Conservation (phyloP, 2,888 invertebrate genomes). For the Pollenia angustigena region DNA sequence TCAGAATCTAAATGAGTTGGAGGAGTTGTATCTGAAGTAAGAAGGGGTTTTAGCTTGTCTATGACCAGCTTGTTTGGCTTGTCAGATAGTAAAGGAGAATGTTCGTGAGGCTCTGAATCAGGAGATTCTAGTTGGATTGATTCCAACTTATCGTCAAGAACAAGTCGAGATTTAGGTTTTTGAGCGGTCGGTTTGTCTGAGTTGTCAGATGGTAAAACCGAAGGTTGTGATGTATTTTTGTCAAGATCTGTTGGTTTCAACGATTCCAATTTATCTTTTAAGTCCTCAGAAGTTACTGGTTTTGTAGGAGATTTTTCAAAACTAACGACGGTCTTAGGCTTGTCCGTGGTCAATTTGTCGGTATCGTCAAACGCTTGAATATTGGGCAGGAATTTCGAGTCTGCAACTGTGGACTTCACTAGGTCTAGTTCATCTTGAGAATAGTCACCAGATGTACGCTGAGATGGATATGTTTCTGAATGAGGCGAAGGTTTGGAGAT, state of each 20-base stretch:
- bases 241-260: too few relatives aligned
- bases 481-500: not conserved
- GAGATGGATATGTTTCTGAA: not conserved
- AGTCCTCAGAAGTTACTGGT: not conserved
- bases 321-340: too few relatives aligned
- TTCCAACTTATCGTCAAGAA: slow-evolving; percentile 49
- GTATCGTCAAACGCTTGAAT: too few relatives aligned
- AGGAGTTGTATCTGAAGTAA: too few relatives aligned
- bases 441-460: slow-evolving; percentile 12
- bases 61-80: not conserved
- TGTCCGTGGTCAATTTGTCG: too few relatives aligned
- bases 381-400: too few relatives aligned
- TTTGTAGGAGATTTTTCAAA: not conserved
- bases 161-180: not conserved
- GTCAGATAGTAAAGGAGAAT: not conserved
- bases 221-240: too few relatives aligned
- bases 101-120: too few relatives aligned
- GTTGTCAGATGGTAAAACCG: not conserved
- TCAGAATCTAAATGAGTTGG: too few relatives aligned
- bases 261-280: too few relatives aligned
- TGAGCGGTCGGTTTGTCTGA: not conserved
- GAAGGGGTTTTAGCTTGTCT: not conserved
- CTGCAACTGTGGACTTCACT: not conserved
- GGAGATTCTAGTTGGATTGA: not conserved
- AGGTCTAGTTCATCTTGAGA: not conserved